phyloP scores from a whole-genome alignment of 2,113 vertebrate species.

The Pluvianellus socialis region DNA sequence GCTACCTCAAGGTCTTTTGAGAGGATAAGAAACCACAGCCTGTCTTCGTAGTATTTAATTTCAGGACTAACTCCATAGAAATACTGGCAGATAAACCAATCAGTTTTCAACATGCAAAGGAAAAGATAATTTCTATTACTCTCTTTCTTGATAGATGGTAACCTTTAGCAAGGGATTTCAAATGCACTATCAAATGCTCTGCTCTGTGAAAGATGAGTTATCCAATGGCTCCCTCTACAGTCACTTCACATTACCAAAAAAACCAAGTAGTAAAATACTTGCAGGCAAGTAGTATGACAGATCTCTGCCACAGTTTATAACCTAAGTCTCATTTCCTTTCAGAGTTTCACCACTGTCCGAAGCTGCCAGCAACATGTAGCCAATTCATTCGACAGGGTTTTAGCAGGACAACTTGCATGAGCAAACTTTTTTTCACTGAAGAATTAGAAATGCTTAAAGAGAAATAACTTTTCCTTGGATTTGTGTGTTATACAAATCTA shows the following conservation, averaged over 20 bases:
- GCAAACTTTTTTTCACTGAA: background rate
- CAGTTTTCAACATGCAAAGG: background rate
- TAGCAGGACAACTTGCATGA: background rate
- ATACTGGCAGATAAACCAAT: background rate
- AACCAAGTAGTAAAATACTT: background rate
- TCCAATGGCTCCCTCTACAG: slow-evolving; percentile 47
- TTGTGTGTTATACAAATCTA: background rate
- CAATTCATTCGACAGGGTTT: background rate
- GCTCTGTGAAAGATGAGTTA: background rate
- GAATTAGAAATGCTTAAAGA: background rate
- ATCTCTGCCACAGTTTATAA: background rate
- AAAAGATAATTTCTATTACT: background rate
- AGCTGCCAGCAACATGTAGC: background rate
- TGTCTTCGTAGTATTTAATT: background rate
- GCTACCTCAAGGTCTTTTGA: background rate
- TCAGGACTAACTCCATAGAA: background rate
- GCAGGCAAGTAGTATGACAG: background rate
- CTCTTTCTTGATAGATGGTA: background rate
- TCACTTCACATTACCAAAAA: background rate
- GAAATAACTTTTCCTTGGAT: background rate
- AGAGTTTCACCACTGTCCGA: background rate
- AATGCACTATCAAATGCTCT: background rate
- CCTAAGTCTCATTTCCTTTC: background rate
- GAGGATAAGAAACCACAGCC: background rate
- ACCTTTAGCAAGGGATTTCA: background rate